phyloP scores from a whole-genome alignment of 1,140 invertebrate genomes.

The Myzus persicae region DNA sequence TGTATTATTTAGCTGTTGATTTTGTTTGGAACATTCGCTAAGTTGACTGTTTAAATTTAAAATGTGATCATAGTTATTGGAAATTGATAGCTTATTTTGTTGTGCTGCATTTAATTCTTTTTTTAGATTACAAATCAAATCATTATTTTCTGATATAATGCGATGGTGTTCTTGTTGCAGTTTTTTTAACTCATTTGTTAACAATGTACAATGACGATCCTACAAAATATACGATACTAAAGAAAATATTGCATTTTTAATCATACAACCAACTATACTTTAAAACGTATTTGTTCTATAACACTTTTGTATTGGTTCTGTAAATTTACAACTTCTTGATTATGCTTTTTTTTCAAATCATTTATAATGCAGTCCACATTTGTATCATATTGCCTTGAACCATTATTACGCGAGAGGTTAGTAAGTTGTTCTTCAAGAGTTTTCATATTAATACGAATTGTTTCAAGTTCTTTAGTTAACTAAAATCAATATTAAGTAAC shows the following conservation, averaged over 20 bases:
- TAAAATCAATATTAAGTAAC: slow-evolving; percentile 21
- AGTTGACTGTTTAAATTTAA: slow-evolving; percentile 35
- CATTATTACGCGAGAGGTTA: slow-evolving; percentile 39
- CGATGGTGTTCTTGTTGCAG: slow-evolving; percentile 43
- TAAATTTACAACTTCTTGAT: slow-evolving; percentile 39
- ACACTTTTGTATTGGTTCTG: slow-evolving; percentile 44
- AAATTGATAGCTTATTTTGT: not conserved
- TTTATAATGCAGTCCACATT: slow-evolving; percentile 33
- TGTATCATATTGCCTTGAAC: slow-evolving; percentile 45
- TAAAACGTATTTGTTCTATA: slow-evolving; percentile 31
- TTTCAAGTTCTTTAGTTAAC: slow-evolving; percentile 38
- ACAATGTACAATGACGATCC: slow-evolving; percentile 36
- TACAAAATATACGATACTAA: not conserved
- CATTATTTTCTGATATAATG: slow-evolving; percentile 37
- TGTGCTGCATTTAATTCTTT: slow-evolving; percentile 22
- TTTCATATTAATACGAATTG: slow-evolving; percentile 40
- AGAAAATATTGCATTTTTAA: not conserved
- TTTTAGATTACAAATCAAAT: slow-evolving; percentile 9
- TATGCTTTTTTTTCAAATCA: slow-evolving; percentile 49
- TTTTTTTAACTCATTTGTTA: slow-evolving; percentile 35
- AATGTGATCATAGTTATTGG: slow-evolving; percentile 19
- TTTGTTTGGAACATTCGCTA: slow-evolving; percentile 48
- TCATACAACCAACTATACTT: slow-evolving; percentile 16
- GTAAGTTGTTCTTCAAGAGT: slow-evolving; percentile 47
- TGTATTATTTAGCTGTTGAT: slow-evolving; percentile 41